Evolutionary conservation across 2,888 invertebrate species (phyloP).

Genomic region (Allolobophora icterica): DNA sequence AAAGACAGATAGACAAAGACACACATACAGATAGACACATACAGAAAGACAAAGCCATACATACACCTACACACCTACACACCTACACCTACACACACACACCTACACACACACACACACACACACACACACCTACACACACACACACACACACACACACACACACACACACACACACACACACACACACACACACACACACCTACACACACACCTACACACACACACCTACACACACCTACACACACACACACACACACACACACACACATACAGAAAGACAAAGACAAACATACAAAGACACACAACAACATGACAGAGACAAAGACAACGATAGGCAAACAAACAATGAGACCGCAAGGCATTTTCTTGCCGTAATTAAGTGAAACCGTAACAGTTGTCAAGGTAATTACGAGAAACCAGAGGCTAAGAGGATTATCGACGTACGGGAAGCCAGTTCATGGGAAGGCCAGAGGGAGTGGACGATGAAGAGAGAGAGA

Average conservation of each 20-base stretch:
- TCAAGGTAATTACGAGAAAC: neutral
- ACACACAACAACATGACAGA: neutral
- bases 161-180: too few relatives aligned
- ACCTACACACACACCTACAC: too few relatives aligned
- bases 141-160: too few relatives aligned
- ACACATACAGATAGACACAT: neutral
- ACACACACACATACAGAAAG: neutral
- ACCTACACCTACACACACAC: too few relatives aligned
- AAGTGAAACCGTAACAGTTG: neutral
- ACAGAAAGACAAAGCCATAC: too few relatives aligned
- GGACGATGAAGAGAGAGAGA: too few relatives aligned
- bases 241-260: neutral
- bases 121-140: too few relatives aligned
- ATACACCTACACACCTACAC: too few relatives aligned
- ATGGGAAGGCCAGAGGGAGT: neutral
- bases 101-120: too few relatives aligned
- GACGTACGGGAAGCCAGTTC: conserved; percentile 1
- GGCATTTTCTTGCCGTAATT: neutral
- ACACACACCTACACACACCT: too few relatives aligned
- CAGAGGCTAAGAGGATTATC: conserved; percentile 10
- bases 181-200: too few relatives aligned
- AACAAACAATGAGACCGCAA: neutral
- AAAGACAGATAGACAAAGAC: too few relatives aligned
- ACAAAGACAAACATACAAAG: neutral
- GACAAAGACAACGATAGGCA: neutral